Base-by-base conservation (phyloP, 1,140 invertebrate genomes). In the Macrobrachium nipponense region DNA sequence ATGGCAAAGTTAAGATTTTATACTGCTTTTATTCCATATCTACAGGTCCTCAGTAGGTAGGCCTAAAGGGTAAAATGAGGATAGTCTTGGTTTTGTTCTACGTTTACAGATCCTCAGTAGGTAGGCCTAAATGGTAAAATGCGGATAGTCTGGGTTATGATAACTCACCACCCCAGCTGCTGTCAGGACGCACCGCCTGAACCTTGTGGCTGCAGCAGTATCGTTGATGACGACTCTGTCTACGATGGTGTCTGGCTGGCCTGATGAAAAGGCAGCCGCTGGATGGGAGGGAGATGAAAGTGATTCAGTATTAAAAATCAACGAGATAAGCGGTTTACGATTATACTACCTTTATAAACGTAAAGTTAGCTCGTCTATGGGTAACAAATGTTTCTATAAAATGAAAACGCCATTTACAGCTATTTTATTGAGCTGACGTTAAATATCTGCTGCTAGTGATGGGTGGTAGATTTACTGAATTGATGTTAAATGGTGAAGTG, bases 171-270 rank as follows among this genome's bases (percentile, higher is more conserved):
- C 61, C 17, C 87, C 87, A 15, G 43, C 73, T 7, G 79, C 76
- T 27, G 51, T 72, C 23, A 82, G 36, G 0, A 88, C 82, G 68
- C 87, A 88, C 36, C 73, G 82, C 0, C 83, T 60, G 5, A 88
- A 70, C 51, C 76, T 36, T 5, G 72, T 14, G 2, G 84, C 61
- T 6, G 76, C 51, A 11, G 27, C 82, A 0, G 70, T 82, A 78
- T 88, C 79, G 43, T 81, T 88, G 51, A 73, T 80, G 51, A 86
- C 79, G 10, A 87, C 62, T 20, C 82, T 58, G 70, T 88, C 87
- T 44, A 88, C 73, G 44, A 88, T 85, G 14, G 81, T 85, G 51
- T 88, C 87, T 0, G 87, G 87, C 61, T 88, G 78, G 2, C 87
- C 87, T 18, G 78, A 80, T 8, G 43, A 15, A 82, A 88, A 88